Evolutionary conservation across 2,113 vertebrate species (phyloP), one percentile per base, ranked within the genome.

Genomic region (Bombycilla garrulus): DNA sequence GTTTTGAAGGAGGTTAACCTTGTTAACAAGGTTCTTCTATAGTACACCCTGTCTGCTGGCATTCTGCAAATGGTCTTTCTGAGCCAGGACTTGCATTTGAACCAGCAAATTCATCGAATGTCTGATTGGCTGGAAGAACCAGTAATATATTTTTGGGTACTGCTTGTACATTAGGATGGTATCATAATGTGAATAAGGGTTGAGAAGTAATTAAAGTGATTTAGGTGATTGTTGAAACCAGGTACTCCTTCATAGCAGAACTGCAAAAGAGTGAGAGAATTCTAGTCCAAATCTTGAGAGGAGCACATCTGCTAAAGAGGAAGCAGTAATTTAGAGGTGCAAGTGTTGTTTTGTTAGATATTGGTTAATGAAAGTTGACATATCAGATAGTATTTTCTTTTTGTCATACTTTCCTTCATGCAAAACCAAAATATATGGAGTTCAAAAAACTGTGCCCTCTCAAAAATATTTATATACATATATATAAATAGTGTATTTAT

Each of bases 401-500:
- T 69, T 57, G n/a, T 29, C 5, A 16, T 81, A 6, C 33, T 72
- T 79, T 85, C 9, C 17, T 83, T 62, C 25, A 76, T 28, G 33
- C 10, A 86, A 70, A 84, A n/a, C 5, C 11, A 61, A 83, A 86
- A 21, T 17, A 71, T 9, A 5, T 15, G 10, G 31, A 79, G 6
- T 53, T 70, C 51, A 26, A 77, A 77, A 92, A 76, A 47, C 17
- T 28, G 6, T 5, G 35, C 5, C 57, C 4, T 69, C 10, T 65
- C 81, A 33, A 44, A 71, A 82, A 51, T 5, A 1, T 60, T 53
- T n/a, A 15, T 26, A 62, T 54, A 62, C 11, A 40, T 36, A 60
- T 44, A 45, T 36, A 28, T 28, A 7, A 1, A 28, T 23, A 9
- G 2, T 12, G 7, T 35, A 2, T 23, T 15, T 35, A 1, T 29